Evolutionary conservation across 2,888 invertebrate genomes (phyloP), one percentile per base, ranked within the genome.

Genomic region (Eupsilia transversa): DNA sequence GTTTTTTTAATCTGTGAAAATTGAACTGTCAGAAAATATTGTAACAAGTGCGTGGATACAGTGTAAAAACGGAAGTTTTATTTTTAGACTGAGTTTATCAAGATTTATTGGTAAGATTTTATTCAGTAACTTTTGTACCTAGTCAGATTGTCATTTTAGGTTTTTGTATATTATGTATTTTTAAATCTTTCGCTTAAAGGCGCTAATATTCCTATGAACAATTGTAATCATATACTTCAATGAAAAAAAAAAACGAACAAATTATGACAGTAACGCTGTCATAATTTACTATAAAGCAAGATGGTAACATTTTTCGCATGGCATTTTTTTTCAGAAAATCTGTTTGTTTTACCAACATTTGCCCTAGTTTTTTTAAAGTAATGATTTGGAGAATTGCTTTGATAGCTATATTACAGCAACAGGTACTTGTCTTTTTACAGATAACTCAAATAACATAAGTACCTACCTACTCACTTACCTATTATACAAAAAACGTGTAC

Each of bases 31-130:
- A 64, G n/a, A 63, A 78, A 79, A 70, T 59, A 46, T 54, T 79
- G n/a, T 68, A 77, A 71, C 56, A 56, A 67, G 57, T 70, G 79
- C 67, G 79, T 77, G 81, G 70, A 66, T 64, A 65, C 64, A 59
- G 70, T 80, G 84, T 67, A 43, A 20, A 71, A 72, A 66, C 56
- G 54, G 66, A 49, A 56, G 49, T 59, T 67, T 49, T 80, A 70
- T 70, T 80, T 76, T 60, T 59, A 59, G 33, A 52, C 27, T 10
- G 35, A 12, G 14, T 35, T 76, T 69, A 35, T 56, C 30, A 33
- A 69, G 52, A 72, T 69, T 69, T 52, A 65, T 80, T 71, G 84
- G 82, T 82, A 80, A 80, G 81, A 43, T 63, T 74, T 70, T 49
- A 20, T 56, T 63, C 20, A 20, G 41, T 56, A 49, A 4, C 2